phyloP scores from a whole-genome alignment of 2,888 invertebrate species.

The Trissolcus brochymenae region DNA sequence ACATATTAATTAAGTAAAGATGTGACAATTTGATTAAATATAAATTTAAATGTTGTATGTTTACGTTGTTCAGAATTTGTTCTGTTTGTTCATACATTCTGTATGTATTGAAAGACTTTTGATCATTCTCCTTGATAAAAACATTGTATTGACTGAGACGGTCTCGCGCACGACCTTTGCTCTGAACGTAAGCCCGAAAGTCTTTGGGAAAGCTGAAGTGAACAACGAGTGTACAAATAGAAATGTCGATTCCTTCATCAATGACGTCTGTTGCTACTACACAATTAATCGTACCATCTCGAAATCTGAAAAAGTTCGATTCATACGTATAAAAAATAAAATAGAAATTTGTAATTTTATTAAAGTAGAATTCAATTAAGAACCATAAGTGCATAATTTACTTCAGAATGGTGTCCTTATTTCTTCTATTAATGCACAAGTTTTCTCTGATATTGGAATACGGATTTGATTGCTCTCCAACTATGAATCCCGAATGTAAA shows the following conservation, averaged over 20 bases:
- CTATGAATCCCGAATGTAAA: slow-evolving; percentile 16
- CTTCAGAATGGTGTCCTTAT: slow-evolving; percentile 17
- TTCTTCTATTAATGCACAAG: slow-evolving; percentile 20
- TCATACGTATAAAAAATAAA: too few species aligned
- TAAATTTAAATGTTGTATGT: neutral
- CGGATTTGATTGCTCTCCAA: neutral
- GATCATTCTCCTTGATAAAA: slow-evolving; percentile 3
- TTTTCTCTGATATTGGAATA: slow-evolving; percentile 1
- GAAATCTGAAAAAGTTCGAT: slow-evolving; percentile 76
- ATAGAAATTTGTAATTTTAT: neutral
- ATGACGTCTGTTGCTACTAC: slow-evolving; percentile 87
- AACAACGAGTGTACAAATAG: slow-evolving; percentile 87
- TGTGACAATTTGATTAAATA: too few species aligned
- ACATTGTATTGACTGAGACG: slow-evolving; percentile 79
- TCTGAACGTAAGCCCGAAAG: slow-evolving; percentile 91
- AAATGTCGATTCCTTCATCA: slow-evolving; percentile 94
- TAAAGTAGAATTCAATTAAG: neutral
- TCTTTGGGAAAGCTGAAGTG: slow-evolving; percentile 84
- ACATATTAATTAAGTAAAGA: too few species aligned
- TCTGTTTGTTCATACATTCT: slow-evolving; percentile 3
- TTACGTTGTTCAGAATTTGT: slow-evolving; percentile 9
- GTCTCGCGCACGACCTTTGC: slow-evolving; percentile 90
- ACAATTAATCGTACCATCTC: slow-evolving; percentile 80
- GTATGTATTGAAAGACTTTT: neutral
- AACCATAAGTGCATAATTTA: neutral